phyloP scores from a whole-genome alignment of 2,113 vertebrate genomes.

The Thunnus maccoyii region DNA sequence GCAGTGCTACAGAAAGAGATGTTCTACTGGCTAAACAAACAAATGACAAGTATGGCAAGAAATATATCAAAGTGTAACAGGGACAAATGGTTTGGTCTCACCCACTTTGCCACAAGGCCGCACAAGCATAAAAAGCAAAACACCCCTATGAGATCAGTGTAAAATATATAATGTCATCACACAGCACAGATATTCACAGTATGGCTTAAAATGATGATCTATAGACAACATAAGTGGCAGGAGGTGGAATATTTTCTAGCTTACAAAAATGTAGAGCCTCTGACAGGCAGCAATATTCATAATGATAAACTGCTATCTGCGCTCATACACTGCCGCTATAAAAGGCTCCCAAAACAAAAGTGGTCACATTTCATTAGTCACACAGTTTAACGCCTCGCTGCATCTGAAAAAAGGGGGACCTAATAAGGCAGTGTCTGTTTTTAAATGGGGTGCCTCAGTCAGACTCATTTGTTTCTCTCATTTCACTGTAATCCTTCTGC shows the following conservation, averaged over 20 bases:
- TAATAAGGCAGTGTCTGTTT: constrained; percentile 23
- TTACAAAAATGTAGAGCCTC: background rate
- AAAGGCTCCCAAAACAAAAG: constrained; percentile 71
- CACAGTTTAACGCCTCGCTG: constrained; percentile 62
- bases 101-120: too few relatives aligned
- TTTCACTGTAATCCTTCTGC: background rate
- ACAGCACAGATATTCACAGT: background rate
- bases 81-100: too few relatives aligned
- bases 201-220: background rate
- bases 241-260: background rate
- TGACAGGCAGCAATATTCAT: constrained; percentile 4
- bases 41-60: too few relatives aligned
- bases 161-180: background rate
- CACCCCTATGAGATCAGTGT: background rate
- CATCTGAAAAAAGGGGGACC: constrained; percentile 53
- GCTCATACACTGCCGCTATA: constrained; percentile 33
- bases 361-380: constrained; percentile 72
- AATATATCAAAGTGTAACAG: too few relatives aligned
- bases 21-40: too few relatives aligned
- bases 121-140: too few relatives aligned
- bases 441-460: constrained; percentile 12
- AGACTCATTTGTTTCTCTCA: background rate
- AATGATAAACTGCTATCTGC: constrained; percentile 26
- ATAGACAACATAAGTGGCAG: background rate
- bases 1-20: too few relatives aligned